Percentiles rank a stretch among this genome's conserved stretches.
These are phyloP conservation scores for Platycheirus albimanus DNA, from an alignment of 2,888 invertebrate species.

Conservation along the genomic window DNA sequence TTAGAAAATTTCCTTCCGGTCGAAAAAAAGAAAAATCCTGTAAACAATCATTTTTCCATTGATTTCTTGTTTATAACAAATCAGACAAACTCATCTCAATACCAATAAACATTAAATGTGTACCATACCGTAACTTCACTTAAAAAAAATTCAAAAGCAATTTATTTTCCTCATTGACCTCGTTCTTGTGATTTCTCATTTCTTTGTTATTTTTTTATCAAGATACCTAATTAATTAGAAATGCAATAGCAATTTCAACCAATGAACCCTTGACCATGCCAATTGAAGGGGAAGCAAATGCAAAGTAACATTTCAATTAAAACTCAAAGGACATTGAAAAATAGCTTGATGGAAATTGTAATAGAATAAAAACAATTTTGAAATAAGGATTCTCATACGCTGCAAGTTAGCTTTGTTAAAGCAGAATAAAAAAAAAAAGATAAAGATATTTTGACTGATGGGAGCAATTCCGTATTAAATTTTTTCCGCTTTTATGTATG, in stretches of 20 bases:
- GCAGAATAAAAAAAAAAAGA: no score
- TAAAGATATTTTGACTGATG: no score
- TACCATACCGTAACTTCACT: no score
- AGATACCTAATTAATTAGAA: constrained; percentile 37
- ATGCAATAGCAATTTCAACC: constrained; percentile 29
- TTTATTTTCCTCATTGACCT: constrained; percentile 43
- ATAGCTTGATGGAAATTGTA: background rate
- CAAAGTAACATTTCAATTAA: constrained; percentile 31
- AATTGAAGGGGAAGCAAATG: background rate
- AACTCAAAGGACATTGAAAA: background rate
- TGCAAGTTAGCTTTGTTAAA: no score
- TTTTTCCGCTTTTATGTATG: no score
- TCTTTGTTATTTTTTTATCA: constrained; percentile 10
- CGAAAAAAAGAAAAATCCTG: no score
- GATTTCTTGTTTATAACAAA: no score
- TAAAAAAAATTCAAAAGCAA: constrained; percentile 3
- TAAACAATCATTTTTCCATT: no score
- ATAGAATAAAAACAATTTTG: background rate
- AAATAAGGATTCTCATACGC: constrained; percentile 44
- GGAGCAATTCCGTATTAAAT: no score
- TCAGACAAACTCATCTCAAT: no score
- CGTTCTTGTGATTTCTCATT: constrained; percentile 25
- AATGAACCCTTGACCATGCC: constrained; percentile 40
- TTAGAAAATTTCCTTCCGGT: no score
- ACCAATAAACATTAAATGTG: no score